A percentile compares a stretch with the other conserved stretches of the same genome.
Conservation (phyloP, 2,888 invertebrate genomes). For the Lasioglossum villosulum region DNA sequence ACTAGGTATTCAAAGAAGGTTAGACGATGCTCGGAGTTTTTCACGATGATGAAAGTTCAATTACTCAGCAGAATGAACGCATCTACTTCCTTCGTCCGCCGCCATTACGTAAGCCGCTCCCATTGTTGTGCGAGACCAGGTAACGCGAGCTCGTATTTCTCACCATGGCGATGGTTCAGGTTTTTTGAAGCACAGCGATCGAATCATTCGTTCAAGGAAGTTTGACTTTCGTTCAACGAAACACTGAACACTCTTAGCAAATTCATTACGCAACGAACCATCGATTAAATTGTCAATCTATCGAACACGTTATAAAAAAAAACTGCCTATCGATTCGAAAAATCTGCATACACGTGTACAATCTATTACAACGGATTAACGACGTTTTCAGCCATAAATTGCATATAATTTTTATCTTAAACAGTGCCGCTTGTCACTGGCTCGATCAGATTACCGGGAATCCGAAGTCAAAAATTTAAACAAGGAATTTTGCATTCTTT, state of each 20-base stretch:
- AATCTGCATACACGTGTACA: background rate
- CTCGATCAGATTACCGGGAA: background rate
- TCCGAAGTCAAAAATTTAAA: slow-evolving; percentile 10
- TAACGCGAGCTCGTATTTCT: slow-evolving; percentile 27
- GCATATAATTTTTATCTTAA: slow-evolving; percentile 22
- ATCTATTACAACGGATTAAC: background rate
- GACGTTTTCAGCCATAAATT: slow-evolving; percentile 12
- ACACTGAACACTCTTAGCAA: background rate
- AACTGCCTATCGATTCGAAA: background rate
- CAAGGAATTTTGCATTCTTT: background rate
- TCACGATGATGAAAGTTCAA: slow-evolving; percentile 20
- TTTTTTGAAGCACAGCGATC: background rate
- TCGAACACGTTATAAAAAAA: background rate
- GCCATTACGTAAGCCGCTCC: slow-evolving; percentile 14
- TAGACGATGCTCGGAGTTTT: background rate
- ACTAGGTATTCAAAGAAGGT: slow-evolving; percentile 1
- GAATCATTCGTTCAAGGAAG: background rate
- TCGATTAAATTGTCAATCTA: background rate
- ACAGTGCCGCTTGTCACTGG: background rate
- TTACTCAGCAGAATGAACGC: background rate
- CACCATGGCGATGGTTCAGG: background rate
- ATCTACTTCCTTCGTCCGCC: background rate
- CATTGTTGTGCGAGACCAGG: slow-evolving; percentile 7
- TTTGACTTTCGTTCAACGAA: background rate
- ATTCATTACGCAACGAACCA: background rate